Percentiles rank a stretch among this genome's conserved stretches.
Evolutionary conservation across 35 echinoderm and acorn worm genomes (phyloP).

Genomic region (Diadema setosum): DNA sequence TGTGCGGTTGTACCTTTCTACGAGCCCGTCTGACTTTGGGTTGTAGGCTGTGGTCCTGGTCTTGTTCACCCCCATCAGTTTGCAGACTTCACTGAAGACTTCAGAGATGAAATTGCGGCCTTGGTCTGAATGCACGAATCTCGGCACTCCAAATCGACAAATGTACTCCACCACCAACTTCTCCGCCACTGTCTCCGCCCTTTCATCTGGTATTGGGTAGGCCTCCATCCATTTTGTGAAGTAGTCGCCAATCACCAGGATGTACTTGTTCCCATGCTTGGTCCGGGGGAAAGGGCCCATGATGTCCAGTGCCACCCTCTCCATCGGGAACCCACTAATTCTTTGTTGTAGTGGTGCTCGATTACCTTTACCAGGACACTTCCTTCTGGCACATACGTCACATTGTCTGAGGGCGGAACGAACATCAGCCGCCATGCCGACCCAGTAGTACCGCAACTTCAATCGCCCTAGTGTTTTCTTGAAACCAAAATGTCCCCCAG

Average conservation of each 20-base stretch:
- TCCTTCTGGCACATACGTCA: background rate
- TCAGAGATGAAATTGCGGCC: constrained; percentile 62
- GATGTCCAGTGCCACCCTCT: constrained; percentile 69
- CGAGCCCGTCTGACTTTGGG: constrained; percentile 42
- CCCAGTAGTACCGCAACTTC: background rate
- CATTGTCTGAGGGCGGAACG: background rate
- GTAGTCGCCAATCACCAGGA: constrained; percentile 42
- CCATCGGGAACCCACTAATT: constrained; percentile 27
- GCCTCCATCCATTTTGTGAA: constrained; percentile 54
- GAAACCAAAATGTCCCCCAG: background rate
- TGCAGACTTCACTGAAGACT: constrained; percentile 31
- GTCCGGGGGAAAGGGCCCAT: constrained; percentile 50
- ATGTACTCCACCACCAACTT: constrained; percentile 31
- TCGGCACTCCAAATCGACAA: constrained; percentile 39
- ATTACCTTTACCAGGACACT: background rate
- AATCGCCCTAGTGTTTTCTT: background rate
- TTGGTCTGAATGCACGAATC: constrained; percentile 17
- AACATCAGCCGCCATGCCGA: background rate
- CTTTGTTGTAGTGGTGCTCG: constrained; percentile 37
- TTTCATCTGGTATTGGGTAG: constrained; percentile 19
- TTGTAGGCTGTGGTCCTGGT: constrained; percentile 51
- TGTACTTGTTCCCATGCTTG: constrained; percentile 25
- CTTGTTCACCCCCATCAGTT: constrained; percentile 38
- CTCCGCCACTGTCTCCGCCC: constrained; percentile 38
- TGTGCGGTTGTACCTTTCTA: constrained; percentile 57